Evolutionary conservation across 1,140 invertebrate genomes (phyloP).

Genomic region (Pissodes strobi): DNA sequence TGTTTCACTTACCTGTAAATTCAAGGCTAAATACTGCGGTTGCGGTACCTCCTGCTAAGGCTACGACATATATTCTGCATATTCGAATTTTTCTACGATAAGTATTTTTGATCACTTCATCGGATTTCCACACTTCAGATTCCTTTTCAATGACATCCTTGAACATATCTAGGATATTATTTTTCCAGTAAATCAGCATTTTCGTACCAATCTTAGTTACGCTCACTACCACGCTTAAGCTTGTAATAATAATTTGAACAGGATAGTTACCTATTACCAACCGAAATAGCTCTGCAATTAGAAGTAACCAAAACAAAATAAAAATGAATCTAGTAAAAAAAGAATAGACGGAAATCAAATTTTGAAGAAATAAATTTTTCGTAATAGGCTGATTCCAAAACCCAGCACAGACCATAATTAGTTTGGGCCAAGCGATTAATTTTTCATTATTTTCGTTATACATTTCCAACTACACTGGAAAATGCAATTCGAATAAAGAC

Average conservation of each 20-base stretch:
- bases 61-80: too few relatives aligned
- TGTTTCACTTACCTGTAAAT: too few relatives aligned
- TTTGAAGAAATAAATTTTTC: too few relatives aligned
- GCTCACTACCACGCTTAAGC: background rate
- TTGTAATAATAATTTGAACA: background rate
- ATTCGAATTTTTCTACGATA: too few relatives aligned
- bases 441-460: too few relatives aligned
- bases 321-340: background rate
- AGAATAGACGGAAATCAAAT: background rate
- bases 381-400: too few relatives aligned
- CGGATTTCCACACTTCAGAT: background rate
- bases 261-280: background rate
- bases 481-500: too few relatives aligned
- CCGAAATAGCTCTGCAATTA: background rate
- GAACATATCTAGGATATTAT: background rate
- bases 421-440: too few relatives aligned
- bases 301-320: background rate
- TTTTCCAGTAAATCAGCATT: background rate
- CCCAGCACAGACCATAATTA: too few relatives aligned
- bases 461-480: too few relatives aligned
- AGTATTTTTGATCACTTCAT: background rate
- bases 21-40: too few relatives aligned
- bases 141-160: background rate
- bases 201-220: background rate
- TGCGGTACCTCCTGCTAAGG: too few relatives aligned